Conservation (phyloP, 2,888 invertebrate species). For the Tetheella fluctuosa region DNA sequence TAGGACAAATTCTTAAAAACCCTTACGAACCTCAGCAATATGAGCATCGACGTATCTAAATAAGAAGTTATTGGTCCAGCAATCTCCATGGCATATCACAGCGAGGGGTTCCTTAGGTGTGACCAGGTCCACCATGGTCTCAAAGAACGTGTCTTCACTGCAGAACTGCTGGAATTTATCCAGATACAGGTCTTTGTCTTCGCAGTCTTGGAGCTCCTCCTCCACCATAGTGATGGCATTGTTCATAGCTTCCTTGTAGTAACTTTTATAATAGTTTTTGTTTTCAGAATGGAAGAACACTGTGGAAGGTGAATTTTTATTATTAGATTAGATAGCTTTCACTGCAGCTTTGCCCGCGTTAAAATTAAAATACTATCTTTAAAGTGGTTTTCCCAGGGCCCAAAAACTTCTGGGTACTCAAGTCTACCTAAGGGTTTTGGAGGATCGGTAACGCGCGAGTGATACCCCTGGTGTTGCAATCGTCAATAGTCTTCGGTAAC, state of each 20-base stretch:
- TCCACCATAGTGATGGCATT: conserved; percentile 88
- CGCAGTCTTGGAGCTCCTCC: conserved; percentile 61
- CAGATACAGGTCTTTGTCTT: conserved; percentile 81
- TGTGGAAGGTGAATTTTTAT: conserved; percentile 32
- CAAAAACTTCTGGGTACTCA: no score
- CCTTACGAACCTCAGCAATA: conserved; percentile 78
- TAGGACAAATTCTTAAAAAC: no score
- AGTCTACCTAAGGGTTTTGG: no score
- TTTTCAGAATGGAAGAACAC: conserved; percentile 87
- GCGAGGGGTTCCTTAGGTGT: conserved; percentile 86
- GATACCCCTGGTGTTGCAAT: no score
- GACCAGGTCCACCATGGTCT: conserved; percentile 86
- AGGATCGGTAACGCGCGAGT: no score
- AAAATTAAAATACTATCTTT: no score
- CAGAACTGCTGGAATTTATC: conserved; percentile 85
- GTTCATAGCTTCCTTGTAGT: conserved; percentile 86
- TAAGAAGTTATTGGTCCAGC: conserved; percentile 90
- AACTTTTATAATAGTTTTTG: conserved; percentile 87
- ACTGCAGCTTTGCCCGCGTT: no score
- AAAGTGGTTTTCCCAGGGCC: no score
- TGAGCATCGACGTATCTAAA: conserved; percentile 84
- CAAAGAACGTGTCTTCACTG: conserved; percentile 86
- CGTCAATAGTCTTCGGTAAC: no score
- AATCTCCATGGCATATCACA: conserved; percentile 89
- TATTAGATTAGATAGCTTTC: no score